phyloP scores from a whole-genome alignment of 2,113 vertebrate species.

The Brachyhypopomus gauderio region DNA sequence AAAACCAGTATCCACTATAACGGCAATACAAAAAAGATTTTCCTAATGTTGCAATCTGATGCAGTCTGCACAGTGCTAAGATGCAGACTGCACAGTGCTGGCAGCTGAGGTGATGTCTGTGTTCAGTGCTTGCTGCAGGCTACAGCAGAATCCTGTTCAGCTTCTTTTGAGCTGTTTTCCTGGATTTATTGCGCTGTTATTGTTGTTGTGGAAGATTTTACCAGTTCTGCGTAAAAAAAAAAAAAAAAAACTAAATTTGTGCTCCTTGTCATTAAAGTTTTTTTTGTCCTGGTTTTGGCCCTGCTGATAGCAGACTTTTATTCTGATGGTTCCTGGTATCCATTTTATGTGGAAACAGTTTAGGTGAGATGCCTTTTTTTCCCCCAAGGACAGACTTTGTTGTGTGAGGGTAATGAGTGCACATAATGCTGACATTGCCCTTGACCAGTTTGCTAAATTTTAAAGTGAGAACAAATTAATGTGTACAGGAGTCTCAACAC shows the following conservation, averaged over 20 bases:
- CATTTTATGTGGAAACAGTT: conserved; percentile 44
- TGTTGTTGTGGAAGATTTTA: conserved; percentile 24
- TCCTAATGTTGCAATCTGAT: neutral
- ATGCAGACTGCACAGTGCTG: neutral
- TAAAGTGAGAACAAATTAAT: conserved; percentile 35
- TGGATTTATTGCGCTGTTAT: conserved; percentile 61
- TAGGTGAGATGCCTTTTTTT: conserved; percentile 36
- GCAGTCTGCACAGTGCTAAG: neutral
- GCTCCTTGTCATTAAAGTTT: conserved; percentile 2
- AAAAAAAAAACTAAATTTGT: neutral
- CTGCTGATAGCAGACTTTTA: too few relatives aligned
- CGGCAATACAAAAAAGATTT: neutral
- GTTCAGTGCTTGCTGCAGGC: conserved; percentile 63
- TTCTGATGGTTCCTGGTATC: too few relatives aligned
- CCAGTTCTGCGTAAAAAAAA: neutral
- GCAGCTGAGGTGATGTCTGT: conserved; percentile 49
- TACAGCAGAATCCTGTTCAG: conserved; percentile 65
- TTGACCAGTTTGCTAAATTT: neutral
- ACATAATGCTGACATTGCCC: conserved; percentile 45
- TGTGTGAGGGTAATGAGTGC: conserved; percentile 61
- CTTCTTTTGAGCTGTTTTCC: conserved; percentile 66
- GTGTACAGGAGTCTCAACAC: neutral
- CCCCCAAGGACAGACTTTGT: conserved; percentile 63
- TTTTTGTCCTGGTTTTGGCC: neutral
- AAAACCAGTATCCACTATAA: neutral